These are phyloP conservation scores for Neogale vison DNA, from an alignment of 2,113 vertebrate genomes.

Conservation along the genomic window DNA sequence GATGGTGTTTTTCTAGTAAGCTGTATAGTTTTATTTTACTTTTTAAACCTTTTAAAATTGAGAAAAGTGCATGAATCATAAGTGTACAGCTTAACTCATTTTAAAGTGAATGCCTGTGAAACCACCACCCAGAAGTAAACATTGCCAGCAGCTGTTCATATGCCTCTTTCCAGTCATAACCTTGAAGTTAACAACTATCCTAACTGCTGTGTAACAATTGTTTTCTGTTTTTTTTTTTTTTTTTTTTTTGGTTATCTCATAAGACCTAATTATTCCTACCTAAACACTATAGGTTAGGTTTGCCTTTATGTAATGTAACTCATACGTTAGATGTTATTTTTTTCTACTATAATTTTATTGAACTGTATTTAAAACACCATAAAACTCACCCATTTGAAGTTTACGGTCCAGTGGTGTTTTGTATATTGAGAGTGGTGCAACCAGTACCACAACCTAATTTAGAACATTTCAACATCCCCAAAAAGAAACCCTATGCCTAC, in stretches of 20 bases:
- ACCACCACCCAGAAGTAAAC: neutral
- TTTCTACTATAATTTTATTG: neutral
- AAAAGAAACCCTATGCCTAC: neutral
- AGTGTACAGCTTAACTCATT: neutral
- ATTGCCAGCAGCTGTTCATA: neutral
- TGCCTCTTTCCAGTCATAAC: neutral
- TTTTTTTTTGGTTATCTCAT: neutral
- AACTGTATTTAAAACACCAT: neutral
- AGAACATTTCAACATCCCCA: neutral
- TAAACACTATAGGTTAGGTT: neutral
- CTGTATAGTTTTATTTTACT: constrained; percentile 9
- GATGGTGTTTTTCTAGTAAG: neutral
- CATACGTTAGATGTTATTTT: neutral
- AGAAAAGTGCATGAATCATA: neutral
- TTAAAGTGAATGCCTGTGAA: neutral
- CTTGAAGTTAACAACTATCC: neutral
- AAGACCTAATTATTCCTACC: neutral
- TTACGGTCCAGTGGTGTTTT: neutral
- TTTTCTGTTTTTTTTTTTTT: neutral
- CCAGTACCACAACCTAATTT: neutral
- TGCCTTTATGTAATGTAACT: neutral
- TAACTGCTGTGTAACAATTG: neutral
- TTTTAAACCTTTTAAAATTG: neutral
- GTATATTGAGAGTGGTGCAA: neutral
- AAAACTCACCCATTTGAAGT: neutral